Evolutionary conservation across 2,797 vertebrate genomes (phyloP), one percentile per base, ranked within the genome.

Genomic region (Carduelis carduelis): DNA sequence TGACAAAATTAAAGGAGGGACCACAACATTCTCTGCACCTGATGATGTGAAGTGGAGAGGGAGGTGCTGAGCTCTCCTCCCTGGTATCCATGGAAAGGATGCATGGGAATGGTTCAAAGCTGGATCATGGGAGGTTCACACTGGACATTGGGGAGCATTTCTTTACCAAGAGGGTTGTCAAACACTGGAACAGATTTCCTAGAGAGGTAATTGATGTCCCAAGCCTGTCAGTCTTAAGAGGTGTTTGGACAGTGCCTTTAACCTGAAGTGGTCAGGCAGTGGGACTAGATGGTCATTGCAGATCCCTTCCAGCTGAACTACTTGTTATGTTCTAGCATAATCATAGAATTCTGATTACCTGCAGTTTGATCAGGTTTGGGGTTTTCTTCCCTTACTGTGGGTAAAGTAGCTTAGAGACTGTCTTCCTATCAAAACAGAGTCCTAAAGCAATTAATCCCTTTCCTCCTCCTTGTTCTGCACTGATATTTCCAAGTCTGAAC

Each of bases 41-140:
- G 83, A 52, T 78, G 24, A 35, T 41, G 19, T 11, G 30, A 53
- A 16, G 5, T 19, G 4, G 18, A 83, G 24, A 47, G 11, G 34
- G 15, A 32, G 12, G 3, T 60, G 18, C 20, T 71, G 32, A 24
- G 13, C 19, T 60, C 11, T 75, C 15, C 30, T 84, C 14, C 2
- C 7, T 59, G 12, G 1, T 6, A 19, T 35, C 10, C 27, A 37
- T 34, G 10, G 41, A 52, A 6, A 23, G 12, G 32, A 56, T 1
- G 1, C 1, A 1, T 41, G 63, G 53, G 11, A 79, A 22, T 52
- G 32, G 17, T 64, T 87, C 30, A 60, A 13, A 91, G 28, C 17
- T 52, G 24, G 2, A 0, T 17, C 21, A 41, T 4, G 2, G 17
- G 3, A 43, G 7, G 7, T 52, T 83, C 20, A 64, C 11, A 32